A percentile compares a stretch with the other conserved stretches of the same genome.
These are phyloP conservation scores for Zaprionus capensis DNA, from an alignment of 1,140 invertebrate genomes.

Conservation along the genomic window DNA sequence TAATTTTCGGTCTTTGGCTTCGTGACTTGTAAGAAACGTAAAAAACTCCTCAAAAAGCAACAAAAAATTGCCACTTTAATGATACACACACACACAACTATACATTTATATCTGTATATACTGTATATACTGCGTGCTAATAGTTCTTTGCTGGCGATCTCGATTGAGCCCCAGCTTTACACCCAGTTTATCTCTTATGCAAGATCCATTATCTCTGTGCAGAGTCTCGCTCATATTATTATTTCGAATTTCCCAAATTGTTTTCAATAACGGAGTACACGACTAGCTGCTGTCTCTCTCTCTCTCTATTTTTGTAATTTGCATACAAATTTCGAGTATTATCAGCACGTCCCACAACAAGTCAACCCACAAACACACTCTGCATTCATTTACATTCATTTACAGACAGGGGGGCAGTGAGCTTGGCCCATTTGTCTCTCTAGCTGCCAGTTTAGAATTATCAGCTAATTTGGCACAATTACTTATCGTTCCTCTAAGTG, in stretches of 20 bases:
- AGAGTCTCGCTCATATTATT: constrained; percentile 6
- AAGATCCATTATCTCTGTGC: constrained; percentile 28
- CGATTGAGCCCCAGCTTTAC: neutral
- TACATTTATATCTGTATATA: neutral
- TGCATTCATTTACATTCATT: constrained; percentile 38
- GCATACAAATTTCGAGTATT: constrained; percentile 17
- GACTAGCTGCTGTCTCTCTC: neutral
- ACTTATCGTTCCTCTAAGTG: constrained; percentile 38
- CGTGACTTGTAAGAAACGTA: constrained; percentile 33
- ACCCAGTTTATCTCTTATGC: constrained; percentile 29
- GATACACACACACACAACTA: constrained; percentile 6
- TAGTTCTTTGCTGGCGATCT: constrained; percentile 17
- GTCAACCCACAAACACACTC: constrained; percentile 3
- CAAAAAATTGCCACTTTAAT: constrained; percentile 27
- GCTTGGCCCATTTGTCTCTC: constrained; percentile 15
- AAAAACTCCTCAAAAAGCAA: constrained; percentile 11
- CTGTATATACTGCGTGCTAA: constrained; percentile 13
- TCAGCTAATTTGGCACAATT: constrained; percentile 54
- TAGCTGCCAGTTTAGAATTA: constrained; percentile 6
- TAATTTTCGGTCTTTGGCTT: constrained; percentile 26
- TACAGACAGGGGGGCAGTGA: neutral
- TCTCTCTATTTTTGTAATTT: neutral
- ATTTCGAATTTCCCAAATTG: constrained; percentile 11
- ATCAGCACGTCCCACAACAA: constrained; percentile 17
- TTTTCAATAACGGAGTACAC: neutral